phyloP scores from a whole-genome alignment of 2,888 invertebrate species.

The Hemithea aestivaria region DNA sequence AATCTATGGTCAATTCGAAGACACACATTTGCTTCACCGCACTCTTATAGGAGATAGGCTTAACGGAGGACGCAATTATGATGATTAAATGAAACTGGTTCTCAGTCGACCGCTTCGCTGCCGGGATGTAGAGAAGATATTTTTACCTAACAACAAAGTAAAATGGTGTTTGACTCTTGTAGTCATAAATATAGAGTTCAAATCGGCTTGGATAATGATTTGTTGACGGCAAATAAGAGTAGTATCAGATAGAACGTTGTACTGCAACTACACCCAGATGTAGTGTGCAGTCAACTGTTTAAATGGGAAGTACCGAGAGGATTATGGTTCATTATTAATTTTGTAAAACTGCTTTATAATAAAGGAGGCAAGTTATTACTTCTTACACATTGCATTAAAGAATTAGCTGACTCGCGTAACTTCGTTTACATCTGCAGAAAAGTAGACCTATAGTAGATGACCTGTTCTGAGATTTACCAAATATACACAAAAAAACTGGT shows the following conservation, averaged over 20 bases:
- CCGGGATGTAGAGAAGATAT: conserved; percentile 53
- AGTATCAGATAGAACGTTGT: conserved; percentile 25
- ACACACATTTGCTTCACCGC: conserved; percentile 37
- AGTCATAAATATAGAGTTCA: conserved; percentile 24
- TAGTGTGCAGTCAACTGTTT: conserved; percentile 17
- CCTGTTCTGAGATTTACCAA: no score
- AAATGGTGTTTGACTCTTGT: conserved; percentile 27
- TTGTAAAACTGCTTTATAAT: conserved; percentile 24
- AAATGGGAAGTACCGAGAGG: background rate
- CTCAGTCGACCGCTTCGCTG: conserved; percentile 50
- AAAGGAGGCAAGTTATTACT: conserved; percentile 35
- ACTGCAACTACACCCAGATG: conserved; percentile 26
- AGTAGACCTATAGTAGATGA: no score
- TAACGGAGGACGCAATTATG: conserved; percentile 76
- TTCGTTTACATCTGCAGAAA: no score
- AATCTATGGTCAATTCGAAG: conserved; percentile 27
- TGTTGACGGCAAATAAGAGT: conserved; percentile 19
- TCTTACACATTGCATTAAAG: no score
- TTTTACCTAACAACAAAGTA: conserved; percentile 26
- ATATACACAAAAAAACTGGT: no score
- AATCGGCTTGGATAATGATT: conserved; percentile 20
- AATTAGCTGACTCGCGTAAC: no score
- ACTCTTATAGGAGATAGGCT: conserved; percentile 54
- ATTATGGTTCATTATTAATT: background rate
- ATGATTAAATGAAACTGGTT: conserved; percentile 77